phyloP scores from a whole-genome alignment of 2,113 vertebrate genomes.

The Atractosteus spatula region DNA sequence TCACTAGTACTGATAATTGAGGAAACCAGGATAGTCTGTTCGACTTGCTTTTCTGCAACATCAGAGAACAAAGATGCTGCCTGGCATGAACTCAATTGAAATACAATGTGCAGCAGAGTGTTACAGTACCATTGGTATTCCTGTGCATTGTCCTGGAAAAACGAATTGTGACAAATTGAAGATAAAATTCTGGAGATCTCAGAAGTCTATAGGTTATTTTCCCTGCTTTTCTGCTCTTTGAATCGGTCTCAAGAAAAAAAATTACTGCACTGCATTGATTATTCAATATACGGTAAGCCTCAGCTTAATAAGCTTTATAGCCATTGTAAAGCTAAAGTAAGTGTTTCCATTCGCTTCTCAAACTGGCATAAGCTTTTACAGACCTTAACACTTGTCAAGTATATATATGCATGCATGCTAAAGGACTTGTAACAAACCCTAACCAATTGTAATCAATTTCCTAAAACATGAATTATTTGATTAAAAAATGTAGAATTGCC shows the following conservation, averaged over 20 bases:
- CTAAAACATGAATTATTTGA: not conserved
- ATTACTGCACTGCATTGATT: constrained; percentile 30
- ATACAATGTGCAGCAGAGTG: not conserved
- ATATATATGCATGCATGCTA: not conserved
- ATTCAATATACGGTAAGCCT: constrained; percentile 9
- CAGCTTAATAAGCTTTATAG: constrained; percentile 35
- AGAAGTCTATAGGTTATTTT: not conserved
- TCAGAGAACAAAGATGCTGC: too few relatives aligned
- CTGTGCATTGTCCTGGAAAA: not conserved
- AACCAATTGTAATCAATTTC: too few relatives aligned
- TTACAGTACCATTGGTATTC: not conserved
- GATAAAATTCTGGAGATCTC: too few relatives aligned
- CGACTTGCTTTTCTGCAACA: too few relatives aligned
- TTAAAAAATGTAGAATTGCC: too few relatives aligned
- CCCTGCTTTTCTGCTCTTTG: constrained; percentile 1
- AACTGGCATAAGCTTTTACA: not conserved
- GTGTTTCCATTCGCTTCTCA: constrained; percentile 7
- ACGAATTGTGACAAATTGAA: not conserved
- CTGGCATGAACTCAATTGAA: not conserved
- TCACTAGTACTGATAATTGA: too few relatives aligned
- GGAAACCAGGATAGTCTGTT: too few relatives aligned
- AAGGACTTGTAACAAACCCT: not conserved
- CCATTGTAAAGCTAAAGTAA: constrained; percentile 26
- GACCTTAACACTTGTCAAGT: not conserved
- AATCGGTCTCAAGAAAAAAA: not conserved